Evolutionary conservation across 2,797 vertebrate genomes (phyloP).

Genomic region (Sebastes trivittatus): DNA sequence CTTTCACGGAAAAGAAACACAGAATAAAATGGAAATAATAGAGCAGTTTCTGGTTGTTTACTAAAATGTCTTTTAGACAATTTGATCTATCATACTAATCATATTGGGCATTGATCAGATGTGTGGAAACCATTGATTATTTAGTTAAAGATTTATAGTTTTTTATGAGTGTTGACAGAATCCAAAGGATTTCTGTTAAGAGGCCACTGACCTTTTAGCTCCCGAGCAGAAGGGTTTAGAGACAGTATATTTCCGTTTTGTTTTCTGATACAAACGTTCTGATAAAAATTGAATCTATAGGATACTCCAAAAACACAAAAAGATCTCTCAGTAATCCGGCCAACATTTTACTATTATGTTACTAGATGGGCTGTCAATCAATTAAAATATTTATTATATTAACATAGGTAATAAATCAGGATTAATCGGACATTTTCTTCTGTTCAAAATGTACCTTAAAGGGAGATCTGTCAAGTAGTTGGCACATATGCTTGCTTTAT

Average conservation of each 20-base stretch:
- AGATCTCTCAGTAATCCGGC: neutral
- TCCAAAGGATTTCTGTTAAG: neutral
- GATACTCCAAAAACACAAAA: neutral
- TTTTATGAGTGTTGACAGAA: neutral
- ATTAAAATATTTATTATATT: no score
- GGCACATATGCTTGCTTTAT: no score
- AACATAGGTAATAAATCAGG: no score
- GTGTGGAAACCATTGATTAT: neutral
- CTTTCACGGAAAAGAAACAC: slow-evolving; percentile 5
- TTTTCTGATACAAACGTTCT: neutral
- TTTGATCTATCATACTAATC: neutral
- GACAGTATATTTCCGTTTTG: neutral
- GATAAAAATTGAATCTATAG: neutral
- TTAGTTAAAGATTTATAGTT: neutral
- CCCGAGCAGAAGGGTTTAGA: neutral
- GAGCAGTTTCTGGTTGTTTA: slow-evolving; percentile 14
- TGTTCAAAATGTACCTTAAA: no score
- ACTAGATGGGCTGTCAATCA: no score
- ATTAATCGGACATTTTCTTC: no score
- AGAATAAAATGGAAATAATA: slow-evolving; percentile 4
- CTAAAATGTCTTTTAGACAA: neutral
- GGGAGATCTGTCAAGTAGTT: no score
- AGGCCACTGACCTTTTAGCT: neutral
- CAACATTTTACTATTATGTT: neutral
- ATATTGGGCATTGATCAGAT: neutral